phyloP scores from a whole-genome alignment of 53 echinoderm and acorn worm genomes.

The Antedon mediterranea region DNA sequence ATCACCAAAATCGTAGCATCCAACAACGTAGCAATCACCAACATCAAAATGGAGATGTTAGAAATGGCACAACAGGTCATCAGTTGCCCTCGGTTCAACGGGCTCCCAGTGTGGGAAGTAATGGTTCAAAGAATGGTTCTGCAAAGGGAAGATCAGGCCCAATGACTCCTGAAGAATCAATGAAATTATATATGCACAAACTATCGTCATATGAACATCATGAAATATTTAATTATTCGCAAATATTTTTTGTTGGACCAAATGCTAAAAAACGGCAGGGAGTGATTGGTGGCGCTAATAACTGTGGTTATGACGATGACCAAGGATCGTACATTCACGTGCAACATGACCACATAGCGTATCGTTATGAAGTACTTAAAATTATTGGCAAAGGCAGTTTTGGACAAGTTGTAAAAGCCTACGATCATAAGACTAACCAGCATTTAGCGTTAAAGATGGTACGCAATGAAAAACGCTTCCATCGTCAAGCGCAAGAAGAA shows the following conservation, averaged over 20 bases:
- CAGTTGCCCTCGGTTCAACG: constrained; percentile 58
- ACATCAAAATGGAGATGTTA: constrained; percentile 28
- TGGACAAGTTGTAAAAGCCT: constrained; percentile 97
- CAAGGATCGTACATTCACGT: constrained; percentile 94
- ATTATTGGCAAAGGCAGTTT: constrained; percentile 98
- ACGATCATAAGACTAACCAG: constrained; percentile 97
- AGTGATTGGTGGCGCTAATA: constrained; percentile 88
- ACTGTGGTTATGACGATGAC: constrained; percentile 98
- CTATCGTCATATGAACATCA: constrained; percentile 95
- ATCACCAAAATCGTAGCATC: constrained; percentile 60
- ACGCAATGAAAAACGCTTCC: constrained; percentile 94
- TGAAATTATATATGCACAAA: constrained; percentile 99
- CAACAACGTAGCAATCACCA: constrained; percentile 23
- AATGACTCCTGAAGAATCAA: constrained; percentile 85
- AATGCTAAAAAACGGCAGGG: constrained; percentile 97
- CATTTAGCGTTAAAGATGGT: constrained; percentile 98
- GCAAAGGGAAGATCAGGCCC: constrained; percentile 66
- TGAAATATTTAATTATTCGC: constrained; percentile 83
- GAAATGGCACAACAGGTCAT: constrained; percentile 43
- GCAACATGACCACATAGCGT: constrained; percentile 97
- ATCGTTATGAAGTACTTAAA: constrained; percentile 93
- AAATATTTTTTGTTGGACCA: constrained; percentile 95
- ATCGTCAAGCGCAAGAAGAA: constrained; percentile 97
- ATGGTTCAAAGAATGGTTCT: constrained; percentile 72
- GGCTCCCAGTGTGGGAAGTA: constrained; percentile 68